Evolutionary conservation across 2,797 vertebrate species (phyloP), one percentile per base, ranked within the genome.

Genomic region (Thunnus albacares): DNA sequence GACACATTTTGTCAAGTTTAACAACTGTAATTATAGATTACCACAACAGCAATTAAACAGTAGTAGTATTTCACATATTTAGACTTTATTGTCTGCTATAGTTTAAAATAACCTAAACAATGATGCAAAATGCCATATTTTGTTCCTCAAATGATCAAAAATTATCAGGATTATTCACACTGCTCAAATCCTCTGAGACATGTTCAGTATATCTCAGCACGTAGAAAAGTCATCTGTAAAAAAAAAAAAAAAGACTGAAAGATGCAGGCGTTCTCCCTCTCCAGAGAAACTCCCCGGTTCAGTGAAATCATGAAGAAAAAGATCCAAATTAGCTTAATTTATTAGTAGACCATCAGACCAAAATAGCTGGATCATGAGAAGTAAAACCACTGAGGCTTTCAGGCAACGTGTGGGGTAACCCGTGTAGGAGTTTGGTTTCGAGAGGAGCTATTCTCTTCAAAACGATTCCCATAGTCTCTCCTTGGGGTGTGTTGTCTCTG

Each of bases 391-490:
- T 0, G n/a, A 17, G 11, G 20, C 7, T 14, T 9, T 10, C 1
- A 18, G 61, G 2, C 5, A n/a, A 15, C 17, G 15, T 11, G 41
- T 1, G 3, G 35, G 2, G 5, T 9, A n/a, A 71, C 6, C 63
- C 30, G 0, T 17, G 47, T 6, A 33, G 65, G 22, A 38, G 58
- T 49, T 35, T 51, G 38, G 33, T 11, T 68, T 72, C 13, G 2
- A 12, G n/a, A 45, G 67, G 18, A 57, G 35, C 1, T 18, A 43
- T 20, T 70, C 38, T 68, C 57, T 58, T 82, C 35, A 11, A 12
- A 58, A 56, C 53, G 66, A 81, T 71, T 77, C 75, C 72, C 58
- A 20, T 35, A 8, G n/a, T 8, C 47, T 69, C 43, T 13, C 61
- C 66, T 75, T 68, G 56, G 58, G 43, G 6, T 0, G 14, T 41